phyloP scores from a whole-genome alignment of 2,113 vertebrate species.

The Callorhinus ursinus region DNA sequence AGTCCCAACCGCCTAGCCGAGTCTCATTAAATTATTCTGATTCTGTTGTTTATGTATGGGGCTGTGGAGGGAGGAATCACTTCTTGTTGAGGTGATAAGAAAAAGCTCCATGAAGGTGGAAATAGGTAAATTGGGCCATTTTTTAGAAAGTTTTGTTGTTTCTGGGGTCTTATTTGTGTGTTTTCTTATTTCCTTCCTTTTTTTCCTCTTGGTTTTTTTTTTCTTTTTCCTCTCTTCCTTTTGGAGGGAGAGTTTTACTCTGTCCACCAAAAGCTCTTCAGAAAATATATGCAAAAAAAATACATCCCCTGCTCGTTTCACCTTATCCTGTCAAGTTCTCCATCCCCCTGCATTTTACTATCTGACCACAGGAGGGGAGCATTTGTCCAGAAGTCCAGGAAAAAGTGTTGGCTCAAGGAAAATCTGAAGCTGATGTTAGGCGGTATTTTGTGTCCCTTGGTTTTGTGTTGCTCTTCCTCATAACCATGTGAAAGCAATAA shows the following conservation, averaged over 20 bases:
- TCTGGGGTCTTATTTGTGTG: neutral
- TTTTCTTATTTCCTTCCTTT: neutral
- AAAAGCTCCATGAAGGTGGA: neutral
- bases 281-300: neutral
- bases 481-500: neutral
- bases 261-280: neutral
- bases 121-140: neutral
- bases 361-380: constrained; percentile 71
- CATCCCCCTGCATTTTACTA: constrained; percentile 37
- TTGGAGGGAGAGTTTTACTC: neutral
- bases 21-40: neutral
- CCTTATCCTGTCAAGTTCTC: neutral
- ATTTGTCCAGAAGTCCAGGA: constrained; percentile 6
- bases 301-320: accelerated
- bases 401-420: neutral
- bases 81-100: neutral
- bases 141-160: neutral
- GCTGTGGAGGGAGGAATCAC: neutral
- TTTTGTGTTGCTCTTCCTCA: neutral
- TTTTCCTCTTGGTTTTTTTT: neutral
- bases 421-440: neutral
- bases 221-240: neutral
- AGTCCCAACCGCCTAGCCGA: neutral
- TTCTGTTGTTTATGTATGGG: neutral
- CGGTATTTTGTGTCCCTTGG: neutral